Evolutionary conservation across 2,113 vertebrate genomes (phyloP).

Genomic region (Oreochromis spilurus): DNA sequence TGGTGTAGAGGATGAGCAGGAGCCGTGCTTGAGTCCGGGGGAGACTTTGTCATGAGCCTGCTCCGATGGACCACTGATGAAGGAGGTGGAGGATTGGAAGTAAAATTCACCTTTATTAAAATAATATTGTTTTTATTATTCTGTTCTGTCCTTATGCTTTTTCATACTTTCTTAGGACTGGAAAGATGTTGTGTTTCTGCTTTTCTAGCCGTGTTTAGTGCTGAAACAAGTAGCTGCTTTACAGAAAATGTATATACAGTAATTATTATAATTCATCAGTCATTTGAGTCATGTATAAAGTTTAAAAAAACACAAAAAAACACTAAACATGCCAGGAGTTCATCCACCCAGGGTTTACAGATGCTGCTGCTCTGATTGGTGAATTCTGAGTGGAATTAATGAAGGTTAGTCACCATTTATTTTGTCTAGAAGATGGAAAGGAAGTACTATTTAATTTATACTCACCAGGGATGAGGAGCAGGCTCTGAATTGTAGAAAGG

Average conservation of each 20-base stretch:
- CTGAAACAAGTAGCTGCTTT: neutral
- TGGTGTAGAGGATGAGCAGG: conserved; percentile 32
- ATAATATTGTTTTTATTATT: neutral
- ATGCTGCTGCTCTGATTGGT: neutral
- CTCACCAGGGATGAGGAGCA: conserved; percentile 60
- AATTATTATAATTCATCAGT: neutral
- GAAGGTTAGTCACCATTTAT: neutral
- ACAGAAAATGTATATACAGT: neutral
- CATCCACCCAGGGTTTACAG: neutral
- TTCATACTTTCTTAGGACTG: neutral
- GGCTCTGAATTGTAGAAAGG: conserved; percentile 53
- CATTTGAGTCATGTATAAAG: neutral
- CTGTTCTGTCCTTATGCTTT: neutral
- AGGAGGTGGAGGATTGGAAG: neutral
- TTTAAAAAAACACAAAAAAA: neutral
- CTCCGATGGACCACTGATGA: conserved; percentile 49
- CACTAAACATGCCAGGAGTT: neutral
- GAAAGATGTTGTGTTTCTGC: neutral
- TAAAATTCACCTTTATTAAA: neutral
- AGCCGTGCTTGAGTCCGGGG: conserved; percentile 27
- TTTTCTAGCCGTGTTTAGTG: neutral
- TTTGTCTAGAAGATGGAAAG: neutral
- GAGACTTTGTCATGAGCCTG: conserved; percentile 50
- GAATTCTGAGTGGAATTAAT: neutral
- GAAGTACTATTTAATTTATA: neutral